Conservation (phyloP, 2,888 invertebrate species). For the Leuctra nigra region DNA sequence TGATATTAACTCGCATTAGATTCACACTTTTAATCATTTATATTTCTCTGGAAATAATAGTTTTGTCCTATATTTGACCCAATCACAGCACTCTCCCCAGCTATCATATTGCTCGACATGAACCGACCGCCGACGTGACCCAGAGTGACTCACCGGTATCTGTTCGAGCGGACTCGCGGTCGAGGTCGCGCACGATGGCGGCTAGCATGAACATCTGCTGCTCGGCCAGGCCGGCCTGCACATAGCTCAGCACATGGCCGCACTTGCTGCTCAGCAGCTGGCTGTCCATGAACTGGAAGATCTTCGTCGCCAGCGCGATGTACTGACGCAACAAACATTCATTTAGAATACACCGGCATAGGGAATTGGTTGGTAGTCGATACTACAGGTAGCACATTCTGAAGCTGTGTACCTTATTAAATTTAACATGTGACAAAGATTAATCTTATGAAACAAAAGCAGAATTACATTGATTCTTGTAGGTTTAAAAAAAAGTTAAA, state of each 20-base stretch:
- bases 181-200: slow-evolving; percentile 83
- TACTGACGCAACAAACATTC: no score
- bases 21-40: no score
- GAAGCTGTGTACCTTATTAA: background rate
- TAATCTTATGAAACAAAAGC: background rate
- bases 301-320: slow-evolving; percentile 77
- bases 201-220: slow-evolving; percentile 86
- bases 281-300: slow-evolving; percentile 78
- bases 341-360: no score
- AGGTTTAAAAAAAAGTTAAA: no score
- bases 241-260: slow-evolving; percentile 56
- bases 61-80: no score
- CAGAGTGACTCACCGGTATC: slow-evolving; percentile 64
- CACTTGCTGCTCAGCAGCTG: slow-evolving; percentile 67
- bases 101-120: background rate
- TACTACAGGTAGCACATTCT: no score
- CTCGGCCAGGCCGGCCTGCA: slow-evolving; percentile 68
- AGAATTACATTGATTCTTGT: no score
- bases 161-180: slow-evolving; percentile 78
- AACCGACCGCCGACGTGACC: no score
- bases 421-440: background rate
- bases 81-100: no score
- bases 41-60: no score
- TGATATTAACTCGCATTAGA: no score
- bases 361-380: no score